Evolutionary conservation across 2,113 vertebrate genomes (phyloP), one percentile per base, ranked within the genome.

Genomic region (Xiphias gladius): DNA sequence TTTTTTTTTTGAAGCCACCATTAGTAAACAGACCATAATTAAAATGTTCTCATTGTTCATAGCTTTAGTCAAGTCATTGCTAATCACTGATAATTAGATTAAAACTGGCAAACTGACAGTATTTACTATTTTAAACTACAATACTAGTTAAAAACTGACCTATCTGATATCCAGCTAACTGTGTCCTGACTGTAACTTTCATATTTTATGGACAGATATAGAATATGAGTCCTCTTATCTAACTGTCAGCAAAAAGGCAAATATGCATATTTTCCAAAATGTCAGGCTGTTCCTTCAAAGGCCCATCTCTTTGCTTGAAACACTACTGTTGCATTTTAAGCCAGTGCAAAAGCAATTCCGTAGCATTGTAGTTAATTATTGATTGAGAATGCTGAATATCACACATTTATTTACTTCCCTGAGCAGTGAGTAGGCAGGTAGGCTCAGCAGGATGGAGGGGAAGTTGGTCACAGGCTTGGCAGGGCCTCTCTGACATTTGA

Each of bases 401-500:
- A 73, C 30, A 39, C 30, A 57, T 64, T 32, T 6, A 48, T 73
- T 68, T 72, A 4, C 55, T 58, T 69, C 28, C 17, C 28, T 52
- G 10, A 39, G 79, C 58, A 20, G 48, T 7, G 6, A 20, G 48
- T 19, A 69, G 48, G 52, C 41, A 69, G 52, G 57, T 54, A n/a
- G 61, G 28, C 65, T 22, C 59, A 80, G 80, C 63, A 26, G 70
- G 79, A 41, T 52, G 13, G 58, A 69, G 48, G 50, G 37, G 46
- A 62, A 58, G 69, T 46, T 86, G 46, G 46, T 86, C 66, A 76
- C 61, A 69, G 59, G 46, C 73, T n/a, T 78, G 26, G 13, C 72
- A 80, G 71, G 68, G 35, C n/a, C 30, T 82, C 73, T 76, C 74
- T 86, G 86, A 90, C 72, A 73, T 84, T 82, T 91, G 19, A 80